A percentile compares a stretch with the other conserved stretches of the same genome.
Evolutionary conservation across 2,113 vertebrate species (phyloP).

Genomic region (Hydrolagus affinis): DNA sequence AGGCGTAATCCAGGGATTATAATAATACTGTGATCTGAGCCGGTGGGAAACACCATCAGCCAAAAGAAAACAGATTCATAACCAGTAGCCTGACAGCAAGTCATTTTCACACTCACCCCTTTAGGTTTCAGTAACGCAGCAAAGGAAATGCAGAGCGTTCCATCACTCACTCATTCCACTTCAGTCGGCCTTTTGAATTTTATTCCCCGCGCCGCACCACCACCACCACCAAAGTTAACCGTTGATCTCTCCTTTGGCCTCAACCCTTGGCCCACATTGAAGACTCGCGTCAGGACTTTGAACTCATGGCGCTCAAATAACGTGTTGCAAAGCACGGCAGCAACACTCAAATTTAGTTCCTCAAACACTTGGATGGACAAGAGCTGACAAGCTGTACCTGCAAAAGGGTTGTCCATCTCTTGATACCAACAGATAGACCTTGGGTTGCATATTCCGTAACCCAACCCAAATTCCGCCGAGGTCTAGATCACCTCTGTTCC

Average conservation of each 20-base stretch:
- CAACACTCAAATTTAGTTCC: too few relatives aligned
- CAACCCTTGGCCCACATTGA: neutral
- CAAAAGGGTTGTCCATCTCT: too few relatives aligned
- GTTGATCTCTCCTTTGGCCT: too few relatives aligned
- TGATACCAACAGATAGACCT: too few relatives aligned
- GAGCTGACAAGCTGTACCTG: too few relatives aligned
- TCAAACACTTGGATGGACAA: too few relatives aligned
- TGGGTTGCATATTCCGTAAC: too few relatives aligned
- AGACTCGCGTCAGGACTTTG: neutral
- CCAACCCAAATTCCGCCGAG: too few relatives aligned
- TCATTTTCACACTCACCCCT: neutral
- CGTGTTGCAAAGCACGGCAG: neutral
- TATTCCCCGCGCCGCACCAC: too few relatives aligned
- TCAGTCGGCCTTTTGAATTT: neutral
- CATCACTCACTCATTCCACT: neutral
- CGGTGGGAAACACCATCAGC: neutral
- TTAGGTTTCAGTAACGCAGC: neutral
- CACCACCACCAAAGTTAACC: too few relatives aligned
- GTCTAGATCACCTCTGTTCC: too few relatives aligned
- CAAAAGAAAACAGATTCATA: neutral
- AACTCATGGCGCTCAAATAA: neutral
- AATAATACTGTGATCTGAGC: neutral
- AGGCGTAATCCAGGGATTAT: neutral
- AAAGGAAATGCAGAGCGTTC: neutral
- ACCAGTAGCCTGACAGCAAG: neutral